Conservation (phyloP, 2,888 invertebrate species). For the Lutraria lutraria region DNA sequence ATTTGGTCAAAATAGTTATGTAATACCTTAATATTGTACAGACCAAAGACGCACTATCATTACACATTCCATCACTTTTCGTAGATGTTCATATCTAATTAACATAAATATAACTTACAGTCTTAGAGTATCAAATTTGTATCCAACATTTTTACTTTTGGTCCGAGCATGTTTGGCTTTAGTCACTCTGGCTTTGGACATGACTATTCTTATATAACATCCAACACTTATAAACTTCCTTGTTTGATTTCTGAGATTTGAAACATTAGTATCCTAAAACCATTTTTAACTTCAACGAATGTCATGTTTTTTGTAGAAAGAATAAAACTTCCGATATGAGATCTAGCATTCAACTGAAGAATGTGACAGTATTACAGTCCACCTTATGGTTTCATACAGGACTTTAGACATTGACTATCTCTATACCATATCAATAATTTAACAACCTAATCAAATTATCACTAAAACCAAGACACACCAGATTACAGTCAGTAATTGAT, state of each 20-base stretch:
- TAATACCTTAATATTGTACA: too few relatives aligned
- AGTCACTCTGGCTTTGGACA: neutral
- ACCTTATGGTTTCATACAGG: neutral
- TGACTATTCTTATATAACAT: neutral
- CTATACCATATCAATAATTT: conserved; percentile 47
- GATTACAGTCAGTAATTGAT: conserved; percentile 40
- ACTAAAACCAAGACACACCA: conserved; percentile 29
- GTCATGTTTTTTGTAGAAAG: neutral
- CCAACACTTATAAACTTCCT: conserved; percentile 1
- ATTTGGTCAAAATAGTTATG: too few relatives aligned
- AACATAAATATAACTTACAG: conserved; percentile 22
- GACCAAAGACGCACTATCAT: too few relatives aligned
- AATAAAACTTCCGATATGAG: neutral
- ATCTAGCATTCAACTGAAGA: neutral
- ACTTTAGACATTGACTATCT: conserved; percentile 51
- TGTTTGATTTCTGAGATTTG: neutral
- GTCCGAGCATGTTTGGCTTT: neutral
- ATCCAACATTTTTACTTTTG: neutral
- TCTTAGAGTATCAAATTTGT: conserved; percentile 18
- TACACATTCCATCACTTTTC: too few relatives aligned
- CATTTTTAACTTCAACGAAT: neutral
- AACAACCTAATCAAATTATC: conserved; percentile 52
- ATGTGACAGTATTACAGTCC: neutral
- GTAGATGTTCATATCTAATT: neutral
- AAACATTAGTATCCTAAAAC: neutral